Base-by-base conservation (phyloP, 2,888 invertebrate genomes). In the Lomographa bimaculata region DNA sequence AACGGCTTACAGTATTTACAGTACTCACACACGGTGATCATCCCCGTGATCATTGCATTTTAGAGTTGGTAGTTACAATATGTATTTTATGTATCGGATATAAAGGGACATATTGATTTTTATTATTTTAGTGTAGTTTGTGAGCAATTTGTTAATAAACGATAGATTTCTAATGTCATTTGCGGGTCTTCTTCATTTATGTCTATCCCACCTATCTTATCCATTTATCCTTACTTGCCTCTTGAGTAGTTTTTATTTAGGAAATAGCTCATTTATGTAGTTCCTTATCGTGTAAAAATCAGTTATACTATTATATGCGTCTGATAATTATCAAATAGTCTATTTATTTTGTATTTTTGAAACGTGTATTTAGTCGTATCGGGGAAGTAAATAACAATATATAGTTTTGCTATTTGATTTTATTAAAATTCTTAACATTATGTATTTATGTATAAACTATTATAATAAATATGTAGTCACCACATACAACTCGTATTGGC, bases 61-160 rank as follows among this genome's bases (percentile, higher is more conserved):
- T 67, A 65, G 62, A 65, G 48, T 57, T 59, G 54, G 54, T 68
- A 70, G 56, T 57, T 54, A 59, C 58, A 64, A 58, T 76, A 78
- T 79, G 61, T 83, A 80, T 79, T 68, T 44, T 71, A 68, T 77
- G 70, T 75, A 72, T 71, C 62, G 60, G 62, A 65, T 70, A 61
- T 71, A 64, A 55, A 71, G 66, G 72, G 75, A 77, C 71, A 73
- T 74, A 64, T 58, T 60, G 56, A 63, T 63, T 68, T 73, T 71
- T 70, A 65, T 54, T 70, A 67, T 64, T 67, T 64, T 85, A 85
- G 79, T 68, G 74, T 86, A 84, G 80, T 77, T 73, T 83, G 80
- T 84, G 79, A 84, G 72, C 71, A 73, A 84, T 71, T 79, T 83
- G 77, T 80, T 80, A 82, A 84, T 83, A 87, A 87, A 82, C 67